Conservation (phyloP, 2,113 vertebrate genomes). For the Dascyllus trimaculatus region DNA sequence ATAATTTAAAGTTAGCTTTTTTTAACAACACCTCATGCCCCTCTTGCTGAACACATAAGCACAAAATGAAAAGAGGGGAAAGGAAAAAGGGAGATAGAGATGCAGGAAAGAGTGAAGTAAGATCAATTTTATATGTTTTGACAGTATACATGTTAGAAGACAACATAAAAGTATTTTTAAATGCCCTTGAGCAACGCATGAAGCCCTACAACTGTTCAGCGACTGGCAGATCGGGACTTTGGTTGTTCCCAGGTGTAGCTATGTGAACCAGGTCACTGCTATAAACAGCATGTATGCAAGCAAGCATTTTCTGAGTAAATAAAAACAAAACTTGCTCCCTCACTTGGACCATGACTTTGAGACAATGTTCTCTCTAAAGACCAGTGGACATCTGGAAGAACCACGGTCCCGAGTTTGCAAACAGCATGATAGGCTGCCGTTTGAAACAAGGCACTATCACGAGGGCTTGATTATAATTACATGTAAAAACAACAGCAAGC, state of each 20-base stretch:
- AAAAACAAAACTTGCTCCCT: conserved; percentile 22
- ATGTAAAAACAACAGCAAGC: conserved; percentile 4
- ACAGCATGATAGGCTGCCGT: background rate
- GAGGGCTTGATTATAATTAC: conserved; percentile 8
- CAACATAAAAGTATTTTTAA: background rate
- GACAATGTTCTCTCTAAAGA: background rate
- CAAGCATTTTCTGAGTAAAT: conserved; percentile 31
- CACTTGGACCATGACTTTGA: conserved; percentile 16
- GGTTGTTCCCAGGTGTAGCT: conserved; percentile 31
- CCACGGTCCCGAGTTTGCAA: background rate
- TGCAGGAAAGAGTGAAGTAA: background rate
- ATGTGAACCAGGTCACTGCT: conserved; percentile 42
- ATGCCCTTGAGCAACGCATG: conserved; percentile 33
- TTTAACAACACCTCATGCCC: background rate
- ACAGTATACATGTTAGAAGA: background rate
- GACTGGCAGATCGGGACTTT: conserved; percentile 12
- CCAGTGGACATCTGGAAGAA: background rate
- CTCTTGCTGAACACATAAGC: conserved; percentile 5
- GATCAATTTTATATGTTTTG: background rate
- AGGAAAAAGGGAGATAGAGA: background rate
- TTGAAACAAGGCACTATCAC: background rate
- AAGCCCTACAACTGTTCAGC: conserved; percentile 7
- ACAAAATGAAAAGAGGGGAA: background rate
- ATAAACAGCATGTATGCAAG: conserved; percentile 28
- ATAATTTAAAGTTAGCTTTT: background rate